A percentile compares a stretch with the other conserved stretches of the same genome.
Conservation (phyloP, 2,888 invertebrate genomes). For the Chrysopilus asiliformis region DNA sequence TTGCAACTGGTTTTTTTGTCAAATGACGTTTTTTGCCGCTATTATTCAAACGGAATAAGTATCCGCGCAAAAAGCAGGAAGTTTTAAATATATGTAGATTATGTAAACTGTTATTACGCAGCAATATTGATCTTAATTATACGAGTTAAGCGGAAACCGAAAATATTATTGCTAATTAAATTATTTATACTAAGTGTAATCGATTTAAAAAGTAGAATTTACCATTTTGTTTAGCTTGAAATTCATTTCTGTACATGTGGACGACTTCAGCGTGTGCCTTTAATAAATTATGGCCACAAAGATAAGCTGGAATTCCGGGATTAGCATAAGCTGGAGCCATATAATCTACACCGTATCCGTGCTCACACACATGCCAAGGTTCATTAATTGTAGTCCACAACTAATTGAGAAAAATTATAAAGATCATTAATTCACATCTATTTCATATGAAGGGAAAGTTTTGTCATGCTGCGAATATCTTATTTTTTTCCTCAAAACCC, state of each 20-base stretch:
- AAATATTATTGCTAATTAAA: too few species aligned
- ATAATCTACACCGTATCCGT: slow-evolving; percentile 40
- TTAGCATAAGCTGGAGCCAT: slow-evolving; percentile 46
- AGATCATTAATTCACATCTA: neutral
- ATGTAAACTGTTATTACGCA: too few species aligned
- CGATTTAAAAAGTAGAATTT: too few species aligned
- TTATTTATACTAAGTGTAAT: too few species aligned
- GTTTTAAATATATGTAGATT: too few species aligned
- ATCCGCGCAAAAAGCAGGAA: too few species aligned
- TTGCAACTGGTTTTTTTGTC: too few species aligned
- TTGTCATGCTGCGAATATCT: neutral
- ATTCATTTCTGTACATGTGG: slow-evolving; percentile 47
- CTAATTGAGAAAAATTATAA: slow-evolving; percentile 13
- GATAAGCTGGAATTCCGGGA: slow-evolving; percentile 49
- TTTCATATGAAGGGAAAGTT: neutral
- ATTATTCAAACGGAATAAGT: too few species aligned
- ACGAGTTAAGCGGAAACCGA: too few species aligned
- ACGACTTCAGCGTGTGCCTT: slow-evolving; percentile 61
- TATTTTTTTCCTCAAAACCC: too few species aligned
- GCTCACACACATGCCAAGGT: slow-evolving; percentile 41
- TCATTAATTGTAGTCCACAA: slow-evolving; percentile 70
- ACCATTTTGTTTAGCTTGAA: slow-evolving; percentile 43
- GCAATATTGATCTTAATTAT: too few species aligned
- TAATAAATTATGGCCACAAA: slow-evolving; percentile 56
- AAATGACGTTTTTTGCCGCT: too few species aligned